Conservation (phyloP, 2,797 vertebrate species). For the Clamator glandarius region DNA sequence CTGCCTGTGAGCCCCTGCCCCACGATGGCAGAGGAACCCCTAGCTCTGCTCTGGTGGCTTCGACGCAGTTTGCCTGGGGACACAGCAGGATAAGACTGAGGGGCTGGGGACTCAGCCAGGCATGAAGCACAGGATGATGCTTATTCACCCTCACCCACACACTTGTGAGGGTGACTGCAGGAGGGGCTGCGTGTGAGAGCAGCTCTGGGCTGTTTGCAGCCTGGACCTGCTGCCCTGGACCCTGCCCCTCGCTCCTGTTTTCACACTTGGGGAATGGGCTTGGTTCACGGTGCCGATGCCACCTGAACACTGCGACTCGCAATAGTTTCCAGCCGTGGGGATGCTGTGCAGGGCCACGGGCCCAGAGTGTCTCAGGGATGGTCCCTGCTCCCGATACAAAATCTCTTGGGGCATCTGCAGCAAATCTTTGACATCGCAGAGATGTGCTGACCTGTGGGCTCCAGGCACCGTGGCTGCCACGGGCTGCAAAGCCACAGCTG, state of each 20-base stretch:
- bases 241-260: background rate
- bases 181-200: background rate
- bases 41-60: background rate
- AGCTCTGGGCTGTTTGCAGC: background rate
- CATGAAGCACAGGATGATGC: too few species aligned
- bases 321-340: background rate
- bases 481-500: background rate
- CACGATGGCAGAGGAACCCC: fast-evolving
- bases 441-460: background rate
- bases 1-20: background rate
- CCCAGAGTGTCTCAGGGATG: background rate
- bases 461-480: background rate
- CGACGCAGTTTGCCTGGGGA: background rate
- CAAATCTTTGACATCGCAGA: background rate
- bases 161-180: background rate
- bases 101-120: background rate
- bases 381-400: background rate
- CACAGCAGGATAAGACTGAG: fast-evolving
- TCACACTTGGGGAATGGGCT: background rate
- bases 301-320: background rate
- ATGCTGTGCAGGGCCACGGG: background rate
- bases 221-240: background rate
- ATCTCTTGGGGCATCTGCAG: background rate
- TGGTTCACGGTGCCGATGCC: fast-evolving
- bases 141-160: background rate